These are phyloP conservation scores for Lophius americanus DNA, from an alignment of 2,797 vertebrate genomes.

Conservation along the genomic window DNA sequence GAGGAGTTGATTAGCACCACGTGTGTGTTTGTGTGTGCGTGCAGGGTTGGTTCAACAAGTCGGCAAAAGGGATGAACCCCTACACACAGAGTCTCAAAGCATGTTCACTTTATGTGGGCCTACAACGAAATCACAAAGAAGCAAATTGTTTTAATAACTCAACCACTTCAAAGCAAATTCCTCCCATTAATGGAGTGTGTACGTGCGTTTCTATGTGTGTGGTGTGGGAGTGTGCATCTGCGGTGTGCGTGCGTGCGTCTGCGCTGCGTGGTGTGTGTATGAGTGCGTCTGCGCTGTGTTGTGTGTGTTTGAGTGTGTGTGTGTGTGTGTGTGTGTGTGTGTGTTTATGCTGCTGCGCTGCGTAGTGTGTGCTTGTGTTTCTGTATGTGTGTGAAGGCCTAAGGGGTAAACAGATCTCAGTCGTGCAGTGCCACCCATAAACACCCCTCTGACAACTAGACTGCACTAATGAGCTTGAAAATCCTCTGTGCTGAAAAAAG, in stretches of 20 bases:
- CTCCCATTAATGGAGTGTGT: too few relatives aligned
- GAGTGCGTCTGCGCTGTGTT: neutral
- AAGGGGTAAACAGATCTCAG: slow-evolving; percentile 31
- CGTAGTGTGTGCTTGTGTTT: neutral
- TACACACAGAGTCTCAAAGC: neutral
- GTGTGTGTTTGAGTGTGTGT: slow-evolving; percentile 1
- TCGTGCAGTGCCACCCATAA: slow-evolving; percentile 23
- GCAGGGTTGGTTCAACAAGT: slow-evolving; percentile 7
- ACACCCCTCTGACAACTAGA: slow-evolving; percentile 13
- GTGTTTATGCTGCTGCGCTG: too few relatives aligned
- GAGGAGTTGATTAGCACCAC: slow-evolving; percentile 32
- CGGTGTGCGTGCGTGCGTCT: too few relatives aligned
- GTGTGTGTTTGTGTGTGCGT: neutral
- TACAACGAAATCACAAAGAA: slow-evolving; percentile 3
- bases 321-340: slow-evolving; percentile 4
- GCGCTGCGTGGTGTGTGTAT: too few relatives aligned
- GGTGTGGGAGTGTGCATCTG: too few relatives aligned
- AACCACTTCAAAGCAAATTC: too few relatives aligned
- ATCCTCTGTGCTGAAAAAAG: neutral
- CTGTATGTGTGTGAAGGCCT: slow-evolving; percentile 16
- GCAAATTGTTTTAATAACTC: neutral
- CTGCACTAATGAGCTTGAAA: slow-evolving; percentile 30
- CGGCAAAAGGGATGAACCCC: slow-evolving; percentile 1
- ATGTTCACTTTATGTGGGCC: slow-evolving; percentile 4
- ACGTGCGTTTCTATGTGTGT: too few relatives aligned